A percentile compares a stretch with the other conserved stretches of the same genome.
Evolutionary conservation across 1,140 invertebrate species (phyloP).

Genomic region (Aphelinus atriplicis): DNA sequence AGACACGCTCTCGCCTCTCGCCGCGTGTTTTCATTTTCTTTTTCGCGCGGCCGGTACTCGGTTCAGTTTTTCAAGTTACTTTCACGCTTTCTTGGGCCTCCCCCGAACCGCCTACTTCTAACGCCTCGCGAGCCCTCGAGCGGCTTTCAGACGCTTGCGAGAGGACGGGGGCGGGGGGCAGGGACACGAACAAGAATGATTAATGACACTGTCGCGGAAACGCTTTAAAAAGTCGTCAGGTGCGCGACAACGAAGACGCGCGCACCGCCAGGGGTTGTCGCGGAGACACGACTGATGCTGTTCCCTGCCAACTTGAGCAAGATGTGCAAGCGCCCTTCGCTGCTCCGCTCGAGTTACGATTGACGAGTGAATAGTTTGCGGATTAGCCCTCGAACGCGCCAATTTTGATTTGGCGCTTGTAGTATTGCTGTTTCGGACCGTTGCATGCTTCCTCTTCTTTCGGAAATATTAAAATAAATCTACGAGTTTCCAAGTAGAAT

Average conservation of each 20-base stretch:
- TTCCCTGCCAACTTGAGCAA: too few species aligned
- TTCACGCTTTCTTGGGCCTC: background rate
- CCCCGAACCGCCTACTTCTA: slow-evolving; percentile 9
- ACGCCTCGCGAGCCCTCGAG: background rate
- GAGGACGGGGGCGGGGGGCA: slow-evolving; percentile 1
- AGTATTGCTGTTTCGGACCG: too few species aligned
- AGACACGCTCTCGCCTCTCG: background rate
- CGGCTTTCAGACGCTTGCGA: background rate
- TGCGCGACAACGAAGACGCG: background rate
- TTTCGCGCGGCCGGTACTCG: background rate
- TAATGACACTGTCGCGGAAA: slow-evolving; percentile 38
- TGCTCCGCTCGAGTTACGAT: too few species aligned
- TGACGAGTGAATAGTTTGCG: too few species aligned
- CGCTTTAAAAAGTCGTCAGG: slow-evolving; percentile 16
- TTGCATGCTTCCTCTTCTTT: too few species aligned
- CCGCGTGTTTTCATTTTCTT: background rate
- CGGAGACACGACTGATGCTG: background rate
- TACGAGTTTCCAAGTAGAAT: too few species aligned
- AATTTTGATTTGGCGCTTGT: too few species aligned
- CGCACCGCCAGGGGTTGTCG: background rate
- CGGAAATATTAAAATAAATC: too few species aligned
- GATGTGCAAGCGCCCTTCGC: too few species aligned
- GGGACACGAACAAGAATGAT: slow-evolving; percentile 37
- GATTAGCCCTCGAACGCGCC: too few species aligned
- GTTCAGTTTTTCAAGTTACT: slow-evolving; percentile 1